These are phyloP conservation scores for Pardalotus punctatus DNA, from an alignment of 2,113 vertebrate genomes.

Conservation along the genomic window DNA sequence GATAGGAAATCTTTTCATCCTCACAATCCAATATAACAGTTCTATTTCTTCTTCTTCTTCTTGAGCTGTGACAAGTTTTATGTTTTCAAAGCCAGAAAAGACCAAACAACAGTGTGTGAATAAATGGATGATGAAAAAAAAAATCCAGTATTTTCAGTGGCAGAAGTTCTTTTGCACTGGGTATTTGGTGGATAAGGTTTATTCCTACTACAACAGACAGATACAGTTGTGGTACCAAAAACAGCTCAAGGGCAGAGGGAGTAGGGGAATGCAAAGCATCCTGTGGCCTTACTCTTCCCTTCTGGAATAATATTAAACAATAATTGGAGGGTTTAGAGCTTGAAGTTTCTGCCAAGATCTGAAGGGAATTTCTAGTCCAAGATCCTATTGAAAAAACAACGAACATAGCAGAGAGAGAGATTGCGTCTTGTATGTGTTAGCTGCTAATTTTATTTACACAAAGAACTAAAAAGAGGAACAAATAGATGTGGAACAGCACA, in stretches of 20 bases:
- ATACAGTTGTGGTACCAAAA: background rate
- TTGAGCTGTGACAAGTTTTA: background rate
- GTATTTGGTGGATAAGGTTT: background rate
- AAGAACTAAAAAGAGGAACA: background rate
- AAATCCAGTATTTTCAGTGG: background rate
- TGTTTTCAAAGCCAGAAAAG: background rate
- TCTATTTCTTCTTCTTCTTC: background rate
- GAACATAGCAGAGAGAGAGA: background rate
- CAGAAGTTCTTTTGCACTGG: background rate
- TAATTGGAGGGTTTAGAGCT: background rate
- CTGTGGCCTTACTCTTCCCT: background rate
- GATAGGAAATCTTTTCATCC: background rate
- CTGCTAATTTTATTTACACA: background rate
- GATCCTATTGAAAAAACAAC: background rate
- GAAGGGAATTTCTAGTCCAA: background rate
- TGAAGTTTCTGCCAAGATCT: background rate
- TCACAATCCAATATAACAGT: background rate
- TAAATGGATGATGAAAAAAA: background rate
- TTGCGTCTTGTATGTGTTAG: background rate
- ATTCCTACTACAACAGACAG: background rate
- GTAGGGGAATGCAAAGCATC: background rate
- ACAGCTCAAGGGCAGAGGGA: background rate
- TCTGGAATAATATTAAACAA: background rate
- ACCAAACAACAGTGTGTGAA: background rate
- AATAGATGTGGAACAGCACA: background rate